Base-by-base conservation (phyloP, 2,797 vertebrate genomes). In the Sebastes minor region DNA sequence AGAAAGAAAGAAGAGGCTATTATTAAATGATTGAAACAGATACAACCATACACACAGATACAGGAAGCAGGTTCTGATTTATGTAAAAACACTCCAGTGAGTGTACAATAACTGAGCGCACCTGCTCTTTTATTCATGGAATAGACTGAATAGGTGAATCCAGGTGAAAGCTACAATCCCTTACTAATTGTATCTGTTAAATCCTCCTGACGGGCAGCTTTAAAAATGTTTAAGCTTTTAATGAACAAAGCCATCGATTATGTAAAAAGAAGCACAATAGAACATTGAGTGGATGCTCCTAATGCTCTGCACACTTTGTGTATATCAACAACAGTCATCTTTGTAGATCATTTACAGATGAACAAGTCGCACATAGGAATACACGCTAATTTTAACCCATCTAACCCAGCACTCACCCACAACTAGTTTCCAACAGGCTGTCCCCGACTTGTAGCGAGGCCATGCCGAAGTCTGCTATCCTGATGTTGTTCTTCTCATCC, bases 381-480 rank as follows among this genome's bases (percentile, higher is more conserved):
- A 52, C 4, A 55, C 13, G 33, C 25, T 63, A 1, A 32, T 25
- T 42, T 3, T 22, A 46, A 33, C 28, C 14, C 2, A 7, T 14
- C 5, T n/a, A n/a, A 38, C 3, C 7, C 5, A 20, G 11, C 1
- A 91, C 95, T 91, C 79, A 96, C 96, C 96, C 96, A 79, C 96
- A 96, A 70, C 97, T 98, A 67, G 97, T 98, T 93, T 98, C 97
- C 88, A 98, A 90, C 72, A 98, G 95, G 89, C 96, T 97, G 93
- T 97, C 97, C 70, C 97, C 97, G 78, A 98, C 97, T 89, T 98
- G 97, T 79, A 98, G 95, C 35, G 97, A 98, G 6, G 97, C 97
- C 97, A 98, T 98, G 78, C 97, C 97, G 11, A 98, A 98, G 94
- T 98, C 97, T 8, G 97, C 97, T 64, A 98, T 97, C 66, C 97